phyloP scores from a whole-genome alignment of 2,113 vertebrate species.

The Odontesthes bonariensis region DNA sequence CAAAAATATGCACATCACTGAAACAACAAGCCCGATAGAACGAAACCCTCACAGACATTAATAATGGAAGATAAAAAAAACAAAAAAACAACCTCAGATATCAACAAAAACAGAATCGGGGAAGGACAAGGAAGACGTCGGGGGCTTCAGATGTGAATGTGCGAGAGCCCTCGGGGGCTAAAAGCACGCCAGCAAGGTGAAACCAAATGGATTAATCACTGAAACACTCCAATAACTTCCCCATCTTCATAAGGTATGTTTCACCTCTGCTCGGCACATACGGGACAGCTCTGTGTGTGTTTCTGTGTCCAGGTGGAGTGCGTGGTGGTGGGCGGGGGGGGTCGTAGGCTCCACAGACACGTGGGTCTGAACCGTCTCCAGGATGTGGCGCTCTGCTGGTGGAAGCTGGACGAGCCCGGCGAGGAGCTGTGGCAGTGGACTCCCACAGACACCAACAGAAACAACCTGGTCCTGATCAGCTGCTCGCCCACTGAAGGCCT shows the following conservation, averaged over 20 bases:
- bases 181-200: conserved; percentile 27
- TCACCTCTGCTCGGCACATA: background rate
- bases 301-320: conserved; percentile 84
- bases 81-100: conserved; percentile 56
- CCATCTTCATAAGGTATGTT: conserved; percentile 4
- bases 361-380: conserved; percentile 86
- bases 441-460: conserved; percentile 85
- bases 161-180: conserved; percentile 47
- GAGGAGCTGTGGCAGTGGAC: conserved; percentile 91
- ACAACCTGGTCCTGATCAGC: conserved; percentile 89
- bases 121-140: conserved; percentile 43
- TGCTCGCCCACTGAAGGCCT: conserved; percentile 84
- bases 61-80: conserved; percentile 73
- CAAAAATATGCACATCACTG: conserved; percentile 81
- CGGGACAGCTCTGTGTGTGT: background rate
- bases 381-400: conserved; percentile 92
- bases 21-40: conserved; percentile 72
- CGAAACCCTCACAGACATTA: conserved; percentile 68
- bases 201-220: conserved; percentile 42
- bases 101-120: conserved; percentile 56
- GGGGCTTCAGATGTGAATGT: conserved; percentile 32
- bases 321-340: conserved; percentile 81
- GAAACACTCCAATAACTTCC: conserved; percentile 9
- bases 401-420: conserved; percentile 76
- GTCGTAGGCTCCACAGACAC: conserved; percentile 79